Percentiles rank a stretch among this genome's conserved stretches.
Evolutionary conservation across 2,113 vertebrate species (phyloP).

Genomic region (Mixornis gularis): DNA sequence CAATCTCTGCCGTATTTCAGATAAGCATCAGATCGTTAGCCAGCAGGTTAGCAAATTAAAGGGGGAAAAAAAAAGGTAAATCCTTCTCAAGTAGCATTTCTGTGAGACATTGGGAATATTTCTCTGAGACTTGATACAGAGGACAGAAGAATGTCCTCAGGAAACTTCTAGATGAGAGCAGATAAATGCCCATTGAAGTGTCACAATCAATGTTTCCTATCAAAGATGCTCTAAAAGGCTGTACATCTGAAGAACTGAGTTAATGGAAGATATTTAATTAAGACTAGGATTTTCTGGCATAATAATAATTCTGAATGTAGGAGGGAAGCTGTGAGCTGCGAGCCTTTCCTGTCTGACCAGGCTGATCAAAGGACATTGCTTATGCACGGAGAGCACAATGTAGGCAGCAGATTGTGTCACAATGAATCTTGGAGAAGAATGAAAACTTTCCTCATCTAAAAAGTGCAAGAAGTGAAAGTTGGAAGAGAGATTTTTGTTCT

Average conservation of each 20-base stretch:
- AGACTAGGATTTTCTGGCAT: conserved; percentile 1
- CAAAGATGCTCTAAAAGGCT: conserved; percentile 8
- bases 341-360: background rate
- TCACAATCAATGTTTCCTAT: conserved; percentile 17
- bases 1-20: background rate
- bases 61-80: background rate
- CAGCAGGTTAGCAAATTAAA: background rate
- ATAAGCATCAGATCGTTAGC: background rate
- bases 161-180: conserved; percentile 17
- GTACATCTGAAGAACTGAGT: background rate
- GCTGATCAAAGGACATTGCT: conserved; percentile 37
- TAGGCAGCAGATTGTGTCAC: conserved; percentile 13
- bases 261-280: conserved; percentile 46
- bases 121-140: background rate
- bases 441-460: background rate
- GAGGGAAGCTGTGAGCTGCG: background rate
- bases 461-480: background rate
- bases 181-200: background rate
- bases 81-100: background rate
- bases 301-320: conserved; percentile 10
- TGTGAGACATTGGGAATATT: background rate
- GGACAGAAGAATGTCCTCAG: background rate
- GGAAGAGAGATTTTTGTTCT: background rate
- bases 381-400: background rate
- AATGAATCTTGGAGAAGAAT: conserved; percentile 7